These are phyloP conservation scores for Martes martes DNA, from an alignment of 2,113 vertebrate genomes.

Conservation along the genomic window DNA sequence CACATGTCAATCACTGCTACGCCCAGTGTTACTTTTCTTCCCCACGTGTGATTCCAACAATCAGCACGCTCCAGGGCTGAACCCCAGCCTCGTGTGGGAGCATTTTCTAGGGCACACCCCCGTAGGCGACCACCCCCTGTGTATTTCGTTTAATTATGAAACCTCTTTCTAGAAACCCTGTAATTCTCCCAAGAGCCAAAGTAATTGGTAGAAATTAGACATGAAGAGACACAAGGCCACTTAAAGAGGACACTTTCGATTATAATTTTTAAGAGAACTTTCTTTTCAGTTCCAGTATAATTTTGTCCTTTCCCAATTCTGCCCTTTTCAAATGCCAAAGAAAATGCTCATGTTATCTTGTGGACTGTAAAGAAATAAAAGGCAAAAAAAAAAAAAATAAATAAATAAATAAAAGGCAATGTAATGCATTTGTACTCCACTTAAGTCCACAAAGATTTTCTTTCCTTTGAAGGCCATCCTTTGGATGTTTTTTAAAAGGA, in stretches of 20 bases:
- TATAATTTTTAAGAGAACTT: constrained; percentile 61
- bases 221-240: constrained; percentile 42
- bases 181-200: constrained; percentile 61
- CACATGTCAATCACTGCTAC: constrained; percentile 47
- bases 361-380: neutral
- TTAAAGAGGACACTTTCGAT: constrained; percentile 52
- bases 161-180: constrained; percentile 54
- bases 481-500: neutral
- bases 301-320: constrained; percentile 45
- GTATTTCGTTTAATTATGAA: constrained; percentile 60
- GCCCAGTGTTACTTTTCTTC: neutral
- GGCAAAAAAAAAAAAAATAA: neutral
- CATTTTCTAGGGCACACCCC: constrained; percentile 61
- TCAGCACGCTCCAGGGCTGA: constrained; percentile 12
- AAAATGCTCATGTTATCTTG: constrained; percentile 43
- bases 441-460: neutral
- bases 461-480: constrained; percentile 17
- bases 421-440: constrained; percentile 7
- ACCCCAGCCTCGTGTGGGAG: neutral
- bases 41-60: constrained; percentile 38
- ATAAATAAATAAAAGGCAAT: neutral
- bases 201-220: constrained; percentile 67
- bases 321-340: constrained; percentile 65
- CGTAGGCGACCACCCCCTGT: constrained; percentile 8
- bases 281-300: constrained; percentile 50